Conservation (phyloP, 2,113 vertebrate genomes). For the Pomatorhinus ruficollis region DNA sequence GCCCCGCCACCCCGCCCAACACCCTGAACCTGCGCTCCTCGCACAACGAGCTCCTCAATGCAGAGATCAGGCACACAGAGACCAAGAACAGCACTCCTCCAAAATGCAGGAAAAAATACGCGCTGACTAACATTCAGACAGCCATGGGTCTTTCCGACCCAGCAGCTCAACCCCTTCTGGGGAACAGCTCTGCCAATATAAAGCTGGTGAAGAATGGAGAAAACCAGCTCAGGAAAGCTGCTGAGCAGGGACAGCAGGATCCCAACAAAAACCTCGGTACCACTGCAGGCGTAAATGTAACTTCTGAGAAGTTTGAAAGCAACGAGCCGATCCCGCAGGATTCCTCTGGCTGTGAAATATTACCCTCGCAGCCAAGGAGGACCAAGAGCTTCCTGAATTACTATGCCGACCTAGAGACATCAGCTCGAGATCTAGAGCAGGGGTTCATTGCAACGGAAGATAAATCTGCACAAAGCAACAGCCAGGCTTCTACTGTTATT, state of each 20-base stretch:
- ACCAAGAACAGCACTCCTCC: conserved; percentile 84
- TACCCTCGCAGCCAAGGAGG: conserved; percentile 78
- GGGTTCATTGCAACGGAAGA: conserved; percentile 62
- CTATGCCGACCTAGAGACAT: conserved; percentile 85
- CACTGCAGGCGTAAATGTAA: conserved; percentile 65
- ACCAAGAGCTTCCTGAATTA: conserved; percentile 96
- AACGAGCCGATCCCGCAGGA: conserved; percentile 79
- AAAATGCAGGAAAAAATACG: conserved; percentile 91
- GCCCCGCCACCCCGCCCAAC: conserved; percentile 82
- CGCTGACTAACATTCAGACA: conserved; percentile 88
- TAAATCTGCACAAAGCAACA: conserved; percentile 64
- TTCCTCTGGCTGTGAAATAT: conserved; percentile 70
- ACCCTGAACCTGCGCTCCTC: conserved; percentile 93
- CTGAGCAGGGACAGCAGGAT: conserved; percentile 85
- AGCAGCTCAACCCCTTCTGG: conserved; percentile 75
- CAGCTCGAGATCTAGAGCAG: conserved; percentile 72
- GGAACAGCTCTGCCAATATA: conserved; percentile 86
- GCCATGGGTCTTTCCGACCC: conserved; percentile 90
- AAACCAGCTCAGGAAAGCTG: conserved; percentile 93
- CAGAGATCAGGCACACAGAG: conserved; percentile 87
- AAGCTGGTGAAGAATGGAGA: conserved; percentile 97
- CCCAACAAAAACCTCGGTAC: conserved; percentile 82
- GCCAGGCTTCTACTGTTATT: conserved; percentile 50
- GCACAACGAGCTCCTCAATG: conserved; percentile 91
- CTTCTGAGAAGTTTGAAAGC: conserved; percentile 87